Conservation (phyloP, 2,888 invertebrate genomes). For the Micoletzkya japonica region DNA sequence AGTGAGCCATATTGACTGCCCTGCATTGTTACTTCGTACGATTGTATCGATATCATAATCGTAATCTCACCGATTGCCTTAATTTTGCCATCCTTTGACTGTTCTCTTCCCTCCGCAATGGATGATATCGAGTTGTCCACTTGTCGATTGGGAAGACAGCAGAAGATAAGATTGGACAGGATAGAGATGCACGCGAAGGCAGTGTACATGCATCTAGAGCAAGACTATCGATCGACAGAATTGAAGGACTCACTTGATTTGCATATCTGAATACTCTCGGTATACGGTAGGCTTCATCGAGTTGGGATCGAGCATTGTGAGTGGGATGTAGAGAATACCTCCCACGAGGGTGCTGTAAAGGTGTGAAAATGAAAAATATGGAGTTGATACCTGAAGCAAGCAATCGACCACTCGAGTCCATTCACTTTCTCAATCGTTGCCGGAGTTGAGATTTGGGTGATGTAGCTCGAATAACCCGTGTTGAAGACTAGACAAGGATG, state of each 20-base stretch:
- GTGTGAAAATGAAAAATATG: not conserved
- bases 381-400: conserved; percentile 8
- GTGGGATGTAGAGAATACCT: conserved; percentile 18
- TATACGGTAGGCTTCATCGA: conserved; percentile 12
- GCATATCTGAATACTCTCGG: conserved; percentile 11
- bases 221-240: not conserved
- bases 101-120: not conserved
- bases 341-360: conserved; percentile 4
- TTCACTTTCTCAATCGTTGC: conserved; percentile 19
- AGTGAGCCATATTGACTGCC: not conserved
- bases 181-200: conserved; percentile 1
- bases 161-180: conserved; percentile 3
- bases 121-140: conserved; percentile 1
- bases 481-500: conserved; percentile 7
- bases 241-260: conserved; percentile 9
- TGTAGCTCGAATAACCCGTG: conserved; percentile 16
- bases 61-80: not conserved
- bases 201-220: conserved; percentile 9
- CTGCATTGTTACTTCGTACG: not conserved
- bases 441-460: conserved; percentile 17
- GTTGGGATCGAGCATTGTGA: not conserved
- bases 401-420: conserved; percentile 22
- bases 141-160: conserved; percentile 15
- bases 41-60: not conserved
- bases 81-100: not conserved